Evolutionary conservation across 2,113 vertebrate genomes (phyloP), one percentile per base, ranked within the genome.

Genomic region (Malaclemys terrapin): DNA sequence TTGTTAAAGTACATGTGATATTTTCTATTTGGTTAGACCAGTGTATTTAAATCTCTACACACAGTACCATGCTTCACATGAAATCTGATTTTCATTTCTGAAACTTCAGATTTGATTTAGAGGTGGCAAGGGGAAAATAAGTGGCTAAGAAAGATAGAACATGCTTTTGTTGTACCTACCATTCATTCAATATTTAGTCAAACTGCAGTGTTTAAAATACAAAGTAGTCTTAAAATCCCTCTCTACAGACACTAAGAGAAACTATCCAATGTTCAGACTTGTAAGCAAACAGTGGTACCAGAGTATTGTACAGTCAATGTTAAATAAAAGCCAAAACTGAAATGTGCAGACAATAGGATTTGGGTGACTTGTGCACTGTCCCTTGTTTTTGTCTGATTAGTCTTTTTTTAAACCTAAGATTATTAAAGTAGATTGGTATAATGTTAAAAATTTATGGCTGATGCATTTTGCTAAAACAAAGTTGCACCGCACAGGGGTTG

Each of bases 311-410:
- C 97, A 98, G 98, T 98, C 96, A 95, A 93, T 98, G 97, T 98
- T 98, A 96, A 97, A 98, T 98, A 97, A 98, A 98, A 98, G 98
- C 98, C 98, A 97, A 98, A 98, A 98, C 98, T 98, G 98, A 98
- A 98, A 98, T 98, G 98, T 98, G 98, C 98, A 98, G 97, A 98
- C 95, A 93, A 92, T 96, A 98, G 97, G 95, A 96, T 98, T 97
- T 96, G 97, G 97, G 96, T 98, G 96, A 97, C 97, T 98, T 93
- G 97, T 98, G 97, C 91, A 86, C 94, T 98, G 96, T 98, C 97
- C 97, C 97, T 98, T 97, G 79, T 92, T 98, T 97, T 94, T 97
- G 97, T 98, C 97, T 97, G 93, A 92, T 96, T 95, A 97, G 98
- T 95, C 96, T 93, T 96, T 93, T 65, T 69, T 92, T 89, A 69